Percentiles rank a stretch among this genome's conserved stretches.
Evolutionary conservation across 2,113 vertebrate species (phyloP).

Genomic region (Lampris incognitus): DNA sequence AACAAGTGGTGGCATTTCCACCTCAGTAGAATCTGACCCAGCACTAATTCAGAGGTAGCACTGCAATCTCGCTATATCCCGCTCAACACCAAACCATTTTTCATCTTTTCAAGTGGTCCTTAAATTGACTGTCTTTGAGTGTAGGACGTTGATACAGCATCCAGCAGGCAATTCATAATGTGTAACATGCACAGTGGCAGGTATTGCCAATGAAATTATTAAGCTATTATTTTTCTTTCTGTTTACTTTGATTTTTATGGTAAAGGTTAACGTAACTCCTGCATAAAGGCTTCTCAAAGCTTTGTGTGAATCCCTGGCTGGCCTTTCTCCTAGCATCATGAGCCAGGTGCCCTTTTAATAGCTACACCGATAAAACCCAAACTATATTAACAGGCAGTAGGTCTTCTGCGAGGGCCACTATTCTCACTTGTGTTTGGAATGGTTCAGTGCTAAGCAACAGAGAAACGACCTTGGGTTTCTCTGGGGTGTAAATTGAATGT

Average conservation of each 20-base stretch:
- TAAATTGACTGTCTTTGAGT: slow-evolving; percentile 45
- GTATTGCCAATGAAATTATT: slow-evolving; percentile 43
- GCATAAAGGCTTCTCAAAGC: slow-evolving; percentile 47
- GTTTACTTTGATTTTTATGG: slow-evolving; percentile 40
- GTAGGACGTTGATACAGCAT: slow-evolving; percentile 29
- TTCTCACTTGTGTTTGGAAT: slow-evolving; percentile 36
- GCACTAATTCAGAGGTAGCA: slow-evolving; percentile 29
- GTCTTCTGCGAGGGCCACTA: slow-evolving; percentile 41
- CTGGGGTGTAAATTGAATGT: slow-evolving; percentile 49
- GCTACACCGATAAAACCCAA: slow-evolving; percentile 50
- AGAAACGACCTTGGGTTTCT: slow-evolving; percentile 57
- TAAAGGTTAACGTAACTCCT: slow-evolving; percentile 40
- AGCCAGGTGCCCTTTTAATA: slow-evolving; percentile 64
- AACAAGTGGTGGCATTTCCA: slow-evolving; percentile 48
- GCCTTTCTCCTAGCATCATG: slow-evolving; percentile 54
- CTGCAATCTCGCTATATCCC: slow-evolving; percentile 40
- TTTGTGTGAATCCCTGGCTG: slow-evolving; percentile 43
- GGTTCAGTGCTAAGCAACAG: slow-evolving; percentile 44
- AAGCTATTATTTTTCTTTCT: slow-evolving; percentile 31
- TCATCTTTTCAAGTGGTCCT: slow-evolving; percentile 48
- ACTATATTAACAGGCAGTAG: slow-evolving; percentile 52
- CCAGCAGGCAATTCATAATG: slow-evolving; percentile 26
- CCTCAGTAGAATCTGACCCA: slow-evolving; percentile 31
- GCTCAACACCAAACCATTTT: slow-evolving; percentile 13
- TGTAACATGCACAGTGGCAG: slow-evolving; percentile 21